Conservation (phyloP, 1,140 invertebrate genomes). For the Trichomalopsis sarcophagae region DNA sequence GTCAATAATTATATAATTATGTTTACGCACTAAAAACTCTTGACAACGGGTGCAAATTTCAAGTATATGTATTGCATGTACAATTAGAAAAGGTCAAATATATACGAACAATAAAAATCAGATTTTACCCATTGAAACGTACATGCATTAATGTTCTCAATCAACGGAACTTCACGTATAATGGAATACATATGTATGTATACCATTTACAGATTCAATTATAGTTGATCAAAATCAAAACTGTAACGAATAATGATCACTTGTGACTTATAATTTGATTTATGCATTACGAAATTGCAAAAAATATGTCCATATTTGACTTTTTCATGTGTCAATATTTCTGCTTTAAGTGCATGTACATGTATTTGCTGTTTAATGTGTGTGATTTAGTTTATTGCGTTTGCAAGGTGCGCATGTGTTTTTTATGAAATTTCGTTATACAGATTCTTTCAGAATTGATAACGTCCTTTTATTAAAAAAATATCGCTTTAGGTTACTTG, state of each 20-base stretch:
- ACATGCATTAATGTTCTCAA: neutral
- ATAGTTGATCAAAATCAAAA: too few relatives aligned
- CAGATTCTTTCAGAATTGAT: slow-evolving; percentile 43
- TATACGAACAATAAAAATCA: neutral
- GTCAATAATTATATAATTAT: slow-evolving; percentile 16
- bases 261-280: too few relatives aligned
- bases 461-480: slow-evolving; percentile 47
- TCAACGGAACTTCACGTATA: too few relatives aligned
- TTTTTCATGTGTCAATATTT: neutral
- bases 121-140: neutral
- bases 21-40: slow-evolving; percentile 27
- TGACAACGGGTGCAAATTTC: slow-evolving; percentile 4
- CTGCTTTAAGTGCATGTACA: neutral
- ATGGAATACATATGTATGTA: too few relatives aligned
- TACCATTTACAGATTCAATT: too few relatives aligned
- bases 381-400: neutral
- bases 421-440: slow-evolving; percentile 44
- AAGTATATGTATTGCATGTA: neutral
- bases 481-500: slow-evolving; percentile 48
- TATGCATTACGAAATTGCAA: neutral
- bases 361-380: slow-evolving; percentile 3
- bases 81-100: slow-evolving; percentile 14
- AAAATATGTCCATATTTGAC: neutral
- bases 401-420: neutral
- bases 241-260: too few relatives aligned